Base-by-base conservation (phyloP, 2,797 vertebrate species). In the Anisognathus igniventris region DNA sequence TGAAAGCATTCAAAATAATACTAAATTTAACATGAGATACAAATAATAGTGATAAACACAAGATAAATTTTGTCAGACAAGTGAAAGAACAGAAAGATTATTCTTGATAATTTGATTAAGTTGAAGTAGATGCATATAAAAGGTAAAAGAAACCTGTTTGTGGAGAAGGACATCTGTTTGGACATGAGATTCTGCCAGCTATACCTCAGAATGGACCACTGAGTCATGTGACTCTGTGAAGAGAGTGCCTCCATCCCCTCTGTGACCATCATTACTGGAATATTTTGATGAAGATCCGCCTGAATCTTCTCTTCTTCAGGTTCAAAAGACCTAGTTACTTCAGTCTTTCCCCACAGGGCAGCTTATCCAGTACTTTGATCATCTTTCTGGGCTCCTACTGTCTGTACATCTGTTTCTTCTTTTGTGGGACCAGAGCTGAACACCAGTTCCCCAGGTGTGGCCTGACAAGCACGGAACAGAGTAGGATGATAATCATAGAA, bases 221-320 rank as follows among this genome's bases (percentile, higher is more conserved):
- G 18, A 53, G 15, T 17, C 5, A 3, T 9, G 21, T 18, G 18
- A 10, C 9, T 47, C 24, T 24, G 6, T 24, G 31, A 68, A 51
- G 28, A 60, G 8, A 75, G 5, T 10, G 3, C 6, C 25, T 70
- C 30, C 4, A 2, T 17, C 7, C 17, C 3, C 20, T 56, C 28
- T 48, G 10, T 39, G 66, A 11, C 7, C 7, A 24, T 6, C 0
- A 0, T 60, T 58, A 50, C 35, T 25, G 4, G 16, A 57, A 61
- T 30, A 39, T n/a, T 74, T 50, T 73, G 14, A 21, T 39, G 31
- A 65, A 8, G 4, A 47, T 10, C 7, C 6, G 15, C 14, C 9
- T 12, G 31, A 56, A 61, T 28, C 16, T n/a, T 42, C 24, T 39
- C 14, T 66, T 47, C 56, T 82, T 23, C 14, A 56, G 13, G 27